Percentiles rank a stretch among this genome's conserved stretches.
Evolutionary conservation across 2,113 vertebrate species (phyloP).

Genomic region (Scalopus aquaticus): DNA sequence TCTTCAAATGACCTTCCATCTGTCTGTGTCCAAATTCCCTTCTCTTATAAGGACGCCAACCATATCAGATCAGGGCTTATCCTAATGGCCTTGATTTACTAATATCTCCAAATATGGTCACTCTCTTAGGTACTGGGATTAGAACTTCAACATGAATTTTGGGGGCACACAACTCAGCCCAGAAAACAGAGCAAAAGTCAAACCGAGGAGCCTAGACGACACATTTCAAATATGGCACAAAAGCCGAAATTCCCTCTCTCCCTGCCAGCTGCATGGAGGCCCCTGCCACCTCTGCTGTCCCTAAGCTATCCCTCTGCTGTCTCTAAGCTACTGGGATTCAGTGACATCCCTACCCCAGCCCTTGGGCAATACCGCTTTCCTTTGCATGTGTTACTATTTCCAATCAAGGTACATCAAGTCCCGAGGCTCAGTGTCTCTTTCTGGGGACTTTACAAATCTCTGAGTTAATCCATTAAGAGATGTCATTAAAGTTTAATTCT

Average conservation of each 20-base stretch:
- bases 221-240: accelerated
- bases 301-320: neutral
- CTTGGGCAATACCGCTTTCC: neutral
- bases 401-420: neutral
- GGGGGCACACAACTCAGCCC: too few relatives aligned
- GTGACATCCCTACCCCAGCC: neutral
- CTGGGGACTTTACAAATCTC: neutral
- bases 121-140: neutral
- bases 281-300: neutral
- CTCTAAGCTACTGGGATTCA: neutral
- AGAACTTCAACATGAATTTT: neutral
- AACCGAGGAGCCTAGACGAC: too few relatives aligned
- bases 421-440: neutral
- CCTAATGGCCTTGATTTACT: neutral
- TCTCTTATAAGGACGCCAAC: neutral
- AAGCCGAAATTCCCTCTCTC: accelerated
- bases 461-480: neutral
- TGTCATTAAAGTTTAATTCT: neutral
- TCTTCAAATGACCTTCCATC: accelerated
- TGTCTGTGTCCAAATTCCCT: neutral
- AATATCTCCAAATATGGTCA: neutral
- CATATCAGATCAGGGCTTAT: neutral
- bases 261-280: neutral
- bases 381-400: neutral
- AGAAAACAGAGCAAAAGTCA: neutral